These are phyloP conservation scores for Pangasius larnaudii DNA, from an alignment of 2,797 vertebrate species.

Conservation along the genomic window DNA sequence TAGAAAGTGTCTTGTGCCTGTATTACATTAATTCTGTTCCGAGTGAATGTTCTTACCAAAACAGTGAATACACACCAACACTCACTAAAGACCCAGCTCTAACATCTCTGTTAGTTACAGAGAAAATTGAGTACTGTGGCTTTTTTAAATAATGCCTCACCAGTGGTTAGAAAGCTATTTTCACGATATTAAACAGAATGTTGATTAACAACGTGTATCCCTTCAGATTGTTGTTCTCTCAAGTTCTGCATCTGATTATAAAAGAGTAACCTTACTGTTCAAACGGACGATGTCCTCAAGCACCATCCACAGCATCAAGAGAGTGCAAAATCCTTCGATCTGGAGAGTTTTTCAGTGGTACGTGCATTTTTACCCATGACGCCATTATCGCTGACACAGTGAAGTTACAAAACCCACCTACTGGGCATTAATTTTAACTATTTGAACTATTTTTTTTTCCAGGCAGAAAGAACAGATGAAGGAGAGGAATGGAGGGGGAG, in stretches of 20 bases:
- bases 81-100: no score
- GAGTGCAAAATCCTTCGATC: slow-evolving; percentile 85
- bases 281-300: slow-evolving; percentile 75
- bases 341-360: slow-evolving; percentile 88
- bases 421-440: background rate
- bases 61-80: background rate
- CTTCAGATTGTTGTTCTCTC: slow-evolving; percentile 72
- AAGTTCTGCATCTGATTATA: slow-evolving; percentile 74
- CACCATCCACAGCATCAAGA: slow-evolving; percentile 73
- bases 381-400: no score
- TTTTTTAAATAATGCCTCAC: background rate
- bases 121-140: background rate
- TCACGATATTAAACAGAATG: background rate
- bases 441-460: background rate
- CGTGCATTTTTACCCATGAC: slow-evolving; percentile 19
- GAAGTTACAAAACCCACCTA: background rate
- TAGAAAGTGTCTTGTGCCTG: background rate
- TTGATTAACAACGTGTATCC: slow-evolving; percentile 3
- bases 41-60: no score
- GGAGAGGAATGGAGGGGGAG: slow-evolving; percentile 62
- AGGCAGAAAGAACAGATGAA: slow-evolving; percentile 81
- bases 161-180: background rate
- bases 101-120: background rate
- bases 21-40: background rate
- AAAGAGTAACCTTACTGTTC: slow-evolving; percentile 77